These are phyloP conservation scores for Caenorhabditis panamensis DNA, from an alignment of 2,888 invertebrate genomes.

Conservation along the genomic window DNA sequence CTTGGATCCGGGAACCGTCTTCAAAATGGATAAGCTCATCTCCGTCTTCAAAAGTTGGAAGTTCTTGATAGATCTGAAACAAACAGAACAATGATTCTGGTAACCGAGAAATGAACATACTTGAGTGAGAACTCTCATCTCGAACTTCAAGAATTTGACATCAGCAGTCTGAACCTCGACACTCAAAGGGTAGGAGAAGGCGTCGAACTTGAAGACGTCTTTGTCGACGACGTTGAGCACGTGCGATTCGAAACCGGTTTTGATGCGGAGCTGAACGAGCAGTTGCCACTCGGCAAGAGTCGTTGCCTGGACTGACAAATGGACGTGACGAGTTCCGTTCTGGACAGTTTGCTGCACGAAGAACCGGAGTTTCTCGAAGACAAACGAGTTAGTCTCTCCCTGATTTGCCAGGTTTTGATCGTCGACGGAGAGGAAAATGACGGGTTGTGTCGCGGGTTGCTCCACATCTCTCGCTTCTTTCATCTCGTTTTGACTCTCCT, in stretches of 20 bases:
- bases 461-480: not conserved
- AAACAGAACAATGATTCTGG: too few species aligned
- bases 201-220: slow-evolving; percentile 61
- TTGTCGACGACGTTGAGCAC: slow-evolving; percentile 61
- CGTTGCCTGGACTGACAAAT: slow-evolving; percentile 21
- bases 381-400: slow-evolving; percentile 16
- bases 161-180: slow-evolving; percentile 53
- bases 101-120: too few species aligned
- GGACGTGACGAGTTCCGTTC: slow-evolving; percentile 25
- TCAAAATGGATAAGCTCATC: slow-evolving; percentile 67
- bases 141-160: slow-evolving; percentile 60
- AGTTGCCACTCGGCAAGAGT: slow-evolving; percentile 60
- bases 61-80: slow-evolving; percentile 64
- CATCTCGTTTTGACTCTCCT: slow-evolving; percentile 14
- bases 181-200: slow-evolving; percentile 38
- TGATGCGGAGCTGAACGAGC: slow-evolving; percentile 65
- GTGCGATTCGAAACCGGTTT: slow-evolving; percentile 46
- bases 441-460: not conserved
- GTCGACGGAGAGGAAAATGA: slow-evolving; percentile 59
- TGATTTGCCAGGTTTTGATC: slow-evolving; percentile 48
- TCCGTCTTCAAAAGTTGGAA: slow-evolving; percentile 66
- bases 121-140: slow-evolving; percentile 61
- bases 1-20: slow-evolving; percentile 60
- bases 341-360: slow-evolving; percentile 24
- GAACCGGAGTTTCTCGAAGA: slow-evolving; percentile 51